Evolutionary conservation across 2,888 invertebrate genomes (phyloP), one percentile per base, ranked within the genome.

Genomic region (Stenolophus ochropezus): DNA sequence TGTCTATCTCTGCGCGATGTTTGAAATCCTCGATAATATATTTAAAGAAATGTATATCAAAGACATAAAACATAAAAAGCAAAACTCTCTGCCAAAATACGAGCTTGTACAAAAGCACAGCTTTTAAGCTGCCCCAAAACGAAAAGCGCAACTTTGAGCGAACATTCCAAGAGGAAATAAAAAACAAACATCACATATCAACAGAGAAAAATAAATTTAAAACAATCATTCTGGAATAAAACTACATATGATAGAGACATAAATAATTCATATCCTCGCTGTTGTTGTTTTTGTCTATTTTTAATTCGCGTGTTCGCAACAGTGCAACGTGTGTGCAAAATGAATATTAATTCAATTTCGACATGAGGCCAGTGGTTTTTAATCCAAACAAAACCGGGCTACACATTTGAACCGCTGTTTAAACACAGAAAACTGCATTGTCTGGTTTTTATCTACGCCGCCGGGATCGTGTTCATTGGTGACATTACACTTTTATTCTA

Each of bases 271-370:
- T 61, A n/a, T n/a, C 20, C 5, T 25, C 4, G 23, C 61, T 11
- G 5, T 11, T 61, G 21, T 21, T 61, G n/a, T 61, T 61, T 61
- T 58, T 21, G 23, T 11, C 61, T 14, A 21, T 61, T 61, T 61
- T 61, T 61, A 61, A 61, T 25, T 23, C 23, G 14, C 61, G n/a
- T 25, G 21, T 23, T 23, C 8, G 11, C 4, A 61, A 58, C 61
- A 27, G 23, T 25, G 21, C 61, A 27, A 1, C 61, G 61, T 11
- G 6, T 21, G 56, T 20, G 20, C 20, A 56, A 61, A 61, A 61
- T 61, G 61, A 61, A 61, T 61, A 61, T 61, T 61, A 61, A 61
- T 61, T 61, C 25, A 61, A 61, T 61, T 61, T 61, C 61, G 61
- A 61, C 25, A 61, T 61, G 14, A 23, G 5, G n/a, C 61, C 61